Percentiles rank a stretch among this genome's conserved stretches.
phyloP scores from a whole-genome alignment of 2,797 vertebrate genomes.

The Alcedo atthis region DNA sequence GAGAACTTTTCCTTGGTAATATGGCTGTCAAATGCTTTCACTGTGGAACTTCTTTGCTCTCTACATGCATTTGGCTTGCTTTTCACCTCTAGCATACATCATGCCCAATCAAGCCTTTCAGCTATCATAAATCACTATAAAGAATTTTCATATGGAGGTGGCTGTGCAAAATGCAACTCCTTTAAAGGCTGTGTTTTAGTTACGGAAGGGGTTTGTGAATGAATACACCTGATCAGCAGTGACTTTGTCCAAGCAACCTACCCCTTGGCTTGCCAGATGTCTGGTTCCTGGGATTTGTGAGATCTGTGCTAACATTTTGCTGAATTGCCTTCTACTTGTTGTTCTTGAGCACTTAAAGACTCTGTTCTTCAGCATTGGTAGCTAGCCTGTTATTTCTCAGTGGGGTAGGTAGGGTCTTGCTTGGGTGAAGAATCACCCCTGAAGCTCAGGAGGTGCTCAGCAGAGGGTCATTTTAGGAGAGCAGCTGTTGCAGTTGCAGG shows the following conservation, averaged over 20 bases:
- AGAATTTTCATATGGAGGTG: neutral
- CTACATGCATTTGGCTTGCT: fast-evolving
- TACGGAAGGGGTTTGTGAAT: neutral
- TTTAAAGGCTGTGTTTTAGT: neutral
- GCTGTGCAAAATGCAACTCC: neutral
- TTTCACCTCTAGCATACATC: neutral
- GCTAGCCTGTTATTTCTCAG: neutral
- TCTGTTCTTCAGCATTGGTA: fast-evolving
- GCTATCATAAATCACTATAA: neutral
- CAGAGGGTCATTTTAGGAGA: neutral
- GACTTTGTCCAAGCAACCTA: neutral
- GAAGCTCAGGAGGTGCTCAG: neutral
- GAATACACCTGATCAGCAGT: neutral
- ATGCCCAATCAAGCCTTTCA: neutral
- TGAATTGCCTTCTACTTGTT: neutral
- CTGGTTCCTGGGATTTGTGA: neutral
- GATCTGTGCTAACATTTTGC: neutral
- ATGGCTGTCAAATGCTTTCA: neutral
- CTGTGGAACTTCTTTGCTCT: neutral
- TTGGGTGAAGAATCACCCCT: neutral
- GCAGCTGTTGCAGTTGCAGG: neutral
- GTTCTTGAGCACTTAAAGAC: neutral
- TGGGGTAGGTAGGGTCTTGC: neutral
- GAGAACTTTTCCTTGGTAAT: neutral
- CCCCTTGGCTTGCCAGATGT: neutral